Percentiles rank a stretch among this genome's conserved stretches.
phyloP scores from a whole-genome alignment of 2,888 invertebrate species.

The Protonemura montana region DNA sequence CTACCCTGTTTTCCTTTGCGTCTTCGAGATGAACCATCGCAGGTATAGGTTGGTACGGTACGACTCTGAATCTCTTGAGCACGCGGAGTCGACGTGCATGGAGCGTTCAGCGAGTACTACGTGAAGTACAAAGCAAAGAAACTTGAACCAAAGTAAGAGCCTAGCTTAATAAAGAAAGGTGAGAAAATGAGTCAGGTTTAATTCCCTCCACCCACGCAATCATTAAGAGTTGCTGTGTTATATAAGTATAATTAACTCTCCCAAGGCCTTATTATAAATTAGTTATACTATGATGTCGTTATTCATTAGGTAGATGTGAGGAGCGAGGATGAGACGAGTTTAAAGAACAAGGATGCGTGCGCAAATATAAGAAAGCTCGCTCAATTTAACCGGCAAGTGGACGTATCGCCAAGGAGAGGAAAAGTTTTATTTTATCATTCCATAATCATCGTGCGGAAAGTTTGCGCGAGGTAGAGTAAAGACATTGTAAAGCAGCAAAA shows the following conservation, averaged over 20 bases:
- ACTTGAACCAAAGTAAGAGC: slow-evolving; percentile 19
- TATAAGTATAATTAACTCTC: slow-evolving; percentile 32
- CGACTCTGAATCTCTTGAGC: not conserved
- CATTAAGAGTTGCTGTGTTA: slow-evolving; percentile 38
- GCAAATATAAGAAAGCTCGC: not conserved
- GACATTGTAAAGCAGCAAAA: slow-evolving; percentile 14
- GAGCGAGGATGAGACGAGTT: not conserved
- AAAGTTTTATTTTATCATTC: slow-evolving; percentile 15
- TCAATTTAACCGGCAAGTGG: not conserved
- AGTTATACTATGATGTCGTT: slow-evolving; percentile 35
- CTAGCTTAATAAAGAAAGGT: slow-evolving; percentile 20
- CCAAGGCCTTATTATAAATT: slow-evolving; percentile 21
- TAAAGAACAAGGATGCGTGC: not conserved
- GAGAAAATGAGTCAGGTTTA: slow-evolving; percentile 2
- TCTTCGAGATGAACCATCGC: not conserved
- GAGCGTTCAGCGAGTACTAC: not conserved
- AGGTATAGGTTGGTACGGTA: too few relatives aligned
- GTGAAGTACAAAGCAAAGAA: slow-evolving; percentile 36
- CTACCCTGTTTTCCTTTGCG: not conserved
- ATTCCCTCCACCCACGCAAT: slow-evolving; percentile 18
- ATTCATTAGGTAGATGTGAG: slow-evolving; percentile 20
- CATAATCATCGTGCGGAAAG: slow-evolving; percentile 1
- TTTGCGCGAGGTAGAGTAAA: not conserved
- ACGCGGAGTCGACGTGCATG: not conserved
- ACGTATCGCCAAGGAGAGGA: not conserved